Evolutionary conservation across 2,113 vertebrate genomes (phyloP), one percentile per base, ranked within the genome.

Genomic region (Syngnathus scovelli): DNA sequence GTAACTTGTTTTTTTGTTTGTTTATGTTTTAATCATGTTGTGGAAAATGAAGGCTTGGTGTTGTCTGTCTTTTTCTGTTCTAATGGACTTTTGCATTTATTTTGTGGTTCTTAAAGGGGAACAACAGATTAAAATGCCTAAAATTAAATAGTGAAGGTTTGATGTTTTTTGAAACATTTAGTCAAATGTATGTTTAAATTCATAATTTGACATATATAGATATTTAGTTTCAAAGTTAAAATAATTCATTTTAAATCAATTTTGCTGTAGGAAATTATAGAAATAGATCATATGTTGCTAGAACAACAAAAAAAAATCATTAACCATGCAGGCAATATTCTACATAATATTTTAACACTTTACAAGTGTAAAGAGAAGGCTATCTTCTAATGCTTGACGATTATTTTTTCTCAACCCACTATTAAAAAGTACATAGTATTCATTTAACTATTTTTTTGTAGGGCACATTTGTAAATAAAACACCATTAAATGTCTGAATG

Each of bases 401-500:
- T 33, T 33, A 33, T 33, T 33, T 33, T 33, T 33, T 33, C 27
- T 33, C 27, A 33, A 3, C 27, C 27, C 27, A 33, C 27, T 33
- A 33, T 33, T 33, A 33, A 33, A 3, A 33, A 33, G 27, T 33
- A 27, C 27, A 27, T 33, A 33, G 27, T 41, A 41, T 41, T 41
- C 7, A 41, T 41, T 41, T 41, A 41, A 7, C 8, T 8, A 41
- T 41, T 44, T 44, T 56, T 23, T 33, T 11, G n/a, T 84, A 33
- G 27, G 2, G 3, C 27, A 33, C 78, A 83, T 87, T 87, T 87
- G 87, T 89, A 87, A 89, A 90, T 86, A 89, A 88, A 88, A 89
- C 85, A 80, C 89, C 86, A 89, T 89, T 88, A 86, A 85, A 89
- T 81, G 84, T 84, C 77, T 85, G 85, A 79, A 83, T 86, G 82